Conservation (phyloP, 2,888 invertebrate genomes). For the Pteria penguin region DNA sequence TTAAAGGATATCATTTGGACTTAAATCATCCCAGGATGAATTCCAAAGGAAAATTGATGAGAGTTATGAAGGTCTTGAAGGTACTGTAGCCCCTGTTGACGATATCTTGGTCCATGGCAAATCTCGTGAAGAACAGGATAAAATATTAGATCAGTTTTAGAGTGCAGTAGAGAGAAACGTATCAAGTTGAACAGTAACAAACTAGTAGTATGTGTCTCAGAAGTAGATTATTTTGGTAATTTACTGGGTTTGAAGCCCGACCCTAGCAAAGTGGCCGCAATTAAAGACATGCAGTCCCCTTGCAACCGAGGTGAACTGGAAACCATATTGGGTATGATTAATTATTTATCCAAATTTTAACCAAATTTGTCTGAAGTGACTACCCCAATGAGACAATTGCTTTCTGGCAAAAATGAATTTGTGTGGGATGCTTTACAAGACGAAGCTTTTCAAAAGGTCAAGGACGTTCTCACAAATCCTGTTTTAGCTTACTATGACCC, state of each 20-base stretch:
- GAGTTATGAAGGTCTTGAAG: slow-evolving; percentile 35
- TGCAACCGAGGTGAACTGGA: too few species aligned
- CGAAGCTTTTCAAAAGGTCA: slow-evolving; percentile 22
- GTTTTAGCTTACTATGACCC: slow-evolving; percentile 36
- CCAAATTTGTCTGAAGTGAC: too few species aligned
- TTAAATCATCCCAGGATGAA: slow-evolving; percentile 43
- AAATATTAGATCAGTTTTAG: slow-evolving; percentile 35
- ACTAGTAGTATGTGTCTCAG: slow-evolving; percentile 26
- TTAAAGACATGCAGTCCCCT: too few species aligned
- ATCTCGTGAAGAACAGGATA: slow-evolving; percentile 20
- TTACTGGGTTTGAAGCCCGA: slow-evolving; percentile 42
- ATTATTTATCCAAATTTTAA: too few species aligned
- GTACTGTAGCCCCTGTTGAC: slow-evolving; percentile 37
- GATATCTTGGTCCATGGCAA: slow-evolving; percentile 40
- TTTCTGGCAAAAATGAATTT: too few species aligned
- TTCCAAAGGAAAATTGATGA: slow-evolving; percentile 45
- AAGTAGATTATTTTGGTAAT: slow-evolving; percentile 47
- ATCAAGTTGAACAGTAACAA: slow-evolving; percentile 40
- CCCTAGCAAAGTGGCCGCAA: slow-evolving; percentile 28
- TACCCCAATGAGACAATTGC: too few species aligned
- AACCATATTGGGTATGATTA: too few species aligned
- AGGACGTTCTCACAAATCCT: slow-evolving; percentile 31
- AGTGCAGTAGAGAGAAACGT: slow-evolving; percentile 15
- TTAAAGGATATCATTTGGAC: slow-evolving; percentile 49
- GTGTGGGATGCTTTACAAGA: too few species aligned